Conservation (phyloP, 2,113 vertebrate species). For the Lepus americanus region DNA sequence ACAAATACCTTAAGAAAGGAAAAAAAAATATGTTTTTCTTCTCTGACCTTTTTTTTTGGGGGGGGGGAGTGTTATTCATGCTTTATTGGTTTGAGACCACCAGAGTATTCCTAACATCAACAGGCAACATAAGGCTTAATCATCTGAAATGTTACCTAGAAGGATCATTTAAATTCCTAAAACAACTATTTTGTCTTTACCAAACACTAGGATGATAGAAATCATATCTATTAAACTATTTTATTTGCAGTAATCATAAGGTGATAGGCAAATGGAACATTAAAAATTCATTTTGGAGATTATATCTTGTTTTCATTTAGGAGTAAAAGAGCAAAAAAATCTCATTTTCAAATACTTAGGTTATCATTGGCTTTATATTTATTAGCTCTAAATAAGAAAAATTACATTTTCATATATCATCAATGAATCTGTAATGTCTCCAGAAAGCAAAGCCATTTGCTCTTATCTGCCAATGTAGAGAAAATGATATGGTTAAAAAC, state of each 20-base stretch:
- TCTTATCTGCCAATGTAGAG: constrained; percentile 29
- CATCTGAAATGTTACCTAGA: not conserved
- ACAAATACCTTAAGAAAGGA: not conserved
- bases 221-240: not conserved
- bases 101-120: not conserved
- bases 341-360: not conserved
- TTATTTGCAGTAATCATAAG: not conserved
- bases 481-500: constrained; percentile 51
- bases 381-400: constrained; percentile 36
- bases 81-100: not conserved
- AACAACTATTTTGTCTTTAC: not conserved
- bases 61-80: not conserved
- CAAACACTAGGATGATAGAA: not conserved
- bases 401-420: not conserved
- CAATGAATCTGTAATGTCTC: not conserved
- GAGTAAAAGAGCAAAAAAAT: not conserved
- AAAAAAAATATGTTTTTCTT: not conserved
- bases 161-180: not conserved
- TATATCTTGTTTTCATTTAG: constrained; percentile 50
- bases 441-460: not conserved
- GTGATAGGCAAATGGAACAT: not conserved
- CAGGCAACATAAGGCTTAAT: not conserved
- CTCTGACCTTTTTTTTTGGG: not conserved
- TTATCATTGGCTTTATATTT: constrained; percentile 42
- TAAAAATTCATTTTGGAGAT: constrained; percentile 55